phyloP scores from a whole-genome alignment of 2,888 invertebrate genomes.

The Drosophila prostipennis region DNA sequence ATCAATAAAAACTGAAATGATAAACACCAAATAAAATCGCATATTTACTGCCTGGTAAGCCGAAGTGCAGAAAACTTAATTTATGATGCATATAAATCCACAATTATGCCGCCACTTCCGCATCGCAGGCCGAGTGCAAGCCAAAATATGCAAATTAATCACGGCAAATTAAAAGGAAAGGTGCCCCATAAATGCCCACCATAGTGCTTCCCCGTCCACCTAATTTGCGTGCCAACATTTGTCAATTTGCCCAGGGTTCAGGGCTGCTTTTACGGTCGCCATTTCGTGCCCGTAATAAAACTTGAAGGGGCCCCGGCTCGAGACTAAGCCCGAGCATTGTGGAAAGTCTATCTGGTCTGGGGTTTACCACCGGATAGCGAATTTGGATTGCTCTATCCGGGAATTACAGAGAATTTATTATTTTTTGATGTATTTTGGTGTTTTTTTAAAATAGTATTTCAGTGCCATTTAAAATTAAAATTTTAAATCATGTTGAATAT shows the following conservation, averaged over 20 bases:
- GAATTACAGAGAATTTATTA: neutral
- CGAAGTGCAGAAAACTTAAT: conserved; percentile 60
- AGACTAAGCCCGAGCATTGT: neutral
- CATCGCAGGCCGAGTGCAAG: conserved; percentile 60
- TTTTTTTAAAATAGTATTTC: neutral
- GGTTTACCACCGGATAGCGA: neutral
- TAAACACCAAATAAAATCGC: conserved; percentile 71
- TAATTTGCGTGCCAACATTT: conserved; percentile 45
- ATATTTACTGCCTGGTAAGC: conserved; percentile 61
- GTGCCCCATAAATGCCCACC: conserved; percentile 32
- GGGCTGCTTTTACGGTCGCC: conserved; percentile 51
- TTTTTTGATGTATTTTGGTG: neutral
- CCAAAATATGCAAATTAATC: conserved; percentile 64
- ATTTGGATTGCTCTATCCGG: neutral
- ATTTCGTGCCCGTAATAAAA: conserved; percentile 49
- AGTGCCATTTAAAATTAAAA: too few relatives aligned
- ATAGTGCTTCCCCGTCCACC: conserved; percentile 8
- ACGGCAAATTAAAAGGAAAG: conserved; percentile 55
- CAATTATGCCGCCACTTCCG: conserved; percentile 65
- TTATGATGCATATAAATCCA: conserved; percentile 68
- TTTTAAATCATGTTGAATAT: too few relatives aligned
- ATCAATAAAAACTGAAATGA: conserved; percentile 61
- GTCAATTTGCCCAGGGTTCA: conserved; percentile 59
- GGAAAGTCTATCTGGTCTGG: neutral
- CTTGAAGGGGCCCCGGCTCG: conserved; percentile 4